Base-by-base conservation (phyloP, 2,113 vertebrate species). In the Suricata suricatta region DNA sequence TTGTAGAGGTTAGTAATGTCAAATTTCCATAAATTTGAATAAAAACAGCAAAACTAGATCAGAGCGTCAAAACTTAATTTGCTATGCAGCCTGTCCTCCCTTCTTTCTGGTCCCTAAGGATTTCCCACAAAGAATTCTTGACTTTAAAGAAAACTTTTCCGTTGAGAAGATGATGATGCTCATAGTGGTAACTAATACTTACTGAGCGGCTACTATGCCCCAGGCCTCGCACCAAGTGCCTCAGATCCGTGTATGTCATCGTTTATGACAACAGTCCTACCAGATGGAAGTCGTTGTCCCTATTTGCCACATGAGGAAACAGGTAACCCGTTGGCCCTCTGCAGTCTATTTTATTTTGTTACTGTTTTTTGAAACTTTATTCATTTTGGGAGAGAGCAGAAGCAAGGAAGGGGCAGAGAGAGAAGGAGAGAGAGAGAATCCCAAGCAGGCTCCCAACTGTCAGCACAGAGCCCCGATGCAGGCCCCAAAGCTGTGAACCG, bases 11-110 rank as follows among this genome's bases (percentile, higher is more conserved):
- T 88, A 89, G 90, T 86, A 74, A 80, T 74, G 31, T 90, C 81
- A 93, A 52, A 81, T 87, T 68, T 81, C 25, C 35, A 85, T 82
- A 87, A 77, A 76, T 90, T 87, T 90, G 74, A 91, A 76, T 93
- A 38, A 87, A 97, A 95, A 93, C 15, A 90, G 17, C 74, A 93
- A 90, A 93, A 82, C 76, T 76, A 76, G 50, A 74, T 60, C 68
- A 44, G 60, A 93, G n/a, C 23, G 50, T 64, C 47, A 97, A 91
- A 82, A 93, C 16, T 63, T 87, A 86, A 38, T 38, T 54, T 82
- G 33, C 50, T 71, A 23, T 76, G 29, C 29, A 52, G 17, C 47
- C 57, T 86, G 54, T 63, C 81, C 23, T 60, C 33, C 35, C 88
- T 93, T 93, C 35, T 81, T 95, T 66, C 47, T 93, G 35, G 31